Evolutionary conservation across 1,140 invertebrate genomes (phyloP), one percentile per base, ranked within the genome.

Genomic region (Oscheius sp.): DNA sequence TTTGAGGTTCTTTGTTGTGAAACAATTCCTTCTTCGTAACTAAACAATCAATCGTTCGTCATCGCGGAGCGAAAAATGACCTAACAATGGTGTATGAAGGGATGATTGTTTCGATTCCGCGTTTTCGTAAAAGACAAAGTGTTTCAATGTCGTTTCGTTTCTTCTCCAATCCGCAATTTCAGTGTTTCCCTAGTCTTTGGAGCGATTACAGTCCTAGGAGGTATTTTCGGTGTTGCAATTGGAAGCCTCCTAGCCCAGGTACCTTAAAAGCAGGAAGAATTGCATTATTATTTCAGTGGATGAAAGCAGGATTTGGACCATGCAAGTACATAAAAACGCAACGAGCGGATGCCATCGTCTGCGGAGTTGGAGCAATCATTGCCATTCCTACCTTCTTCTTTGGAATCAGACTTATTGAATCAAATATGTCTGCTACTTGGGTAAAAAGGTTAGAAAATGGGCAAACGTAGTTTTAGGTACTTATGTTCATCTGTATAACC

Each of bases 261-360:
- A 45, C 34, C 45, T 59, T 59, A 29, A 13, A 28, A 23, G 28
- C 28, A 35, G 31, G 20, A 18, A 35, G 2, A 3, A 34, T 63
- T 45, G 15, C 2, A 29, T 13, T 15, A 1, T 18, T 35, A 3
- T 58, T 73, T 66, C 36, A 65, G 64, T 26, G 52, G 69, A 64
- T 76, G 69, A 45, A 58, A 45, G 29, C 31, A 2, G 74, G 71
- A 13, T 28, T 34, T 23, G 63, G 62, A 18, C 55, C 59, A 1
- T 75, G 59, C 36, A 49, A 38, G 2, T 29, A 13, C 15, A 68
- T 89, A 31, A 58, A 76, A 52, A 76, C 75, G 83, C 88, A 88
- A 26, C 88, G 90, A 84, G 90, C 90, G 74, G 96, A 98, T 88
- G 92, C 95, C 65, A 83, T 95, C 20, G 90, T 98, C 64, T 99